These are phyloP conservation scores for Meliscaeva auricollis DNA, from an alignment of 2,888 invertebrate genomes.

Conservation along the genomic window DNA sequence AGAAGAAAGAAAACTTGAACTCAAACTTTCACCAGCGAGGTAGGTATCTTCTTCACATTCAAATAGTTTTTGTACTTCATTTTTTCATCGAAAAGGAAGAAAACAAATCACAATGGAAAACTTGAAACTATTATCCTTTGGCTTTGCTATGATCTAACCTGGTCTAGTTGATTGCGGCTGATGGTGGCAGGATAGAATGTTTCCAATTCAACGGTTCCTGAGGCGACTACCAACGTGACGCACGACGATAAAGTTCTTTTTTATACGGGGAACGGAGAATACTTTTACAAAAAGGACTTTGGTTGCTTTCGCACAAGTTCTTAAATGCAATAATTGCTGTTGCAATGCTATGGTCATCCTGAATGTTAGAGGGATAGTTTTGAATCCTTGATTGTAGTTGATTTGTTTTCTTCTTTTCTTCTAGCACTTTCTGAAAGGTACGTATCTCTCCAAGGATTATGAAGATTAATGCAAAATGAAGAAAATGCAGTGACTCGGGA, in stretches of 20 bases:
- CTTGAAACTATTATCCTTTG: conserved; percentile 20
- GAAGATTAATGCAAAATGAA: neutral
- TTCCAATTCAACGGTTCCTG: neutral
- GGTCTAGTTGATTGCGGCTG: neutral
- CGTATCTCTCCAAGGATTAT: conserved; percentile 3
- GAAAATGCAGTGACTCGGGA: neutral
- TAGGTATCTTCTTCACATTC: neutral
- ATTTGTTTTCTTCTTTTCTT: no score
- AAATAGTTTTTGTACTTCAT: neutral
- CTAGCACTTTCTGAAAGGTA: no score
- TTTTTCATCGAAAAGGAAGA: neutral
- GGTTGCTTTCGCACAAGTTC: conserved; percentile 6
- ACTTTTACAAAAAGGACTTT: neutral
- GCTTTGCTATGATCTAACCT: neutral
- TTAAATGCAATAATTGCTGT: conserved; percentile 18
- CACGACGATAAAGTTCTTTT: no score
- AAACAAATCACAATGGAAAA: conserved; percentile 23
- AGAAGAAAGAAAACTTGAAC: neutral
- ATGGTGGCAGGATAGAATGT: neutral
- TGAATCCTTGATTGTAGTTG: no score
- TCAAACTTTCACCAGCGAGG: conserved; percentile 3
- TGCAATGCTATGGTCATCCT: neutral
- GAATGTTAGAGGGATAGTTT: neutral
- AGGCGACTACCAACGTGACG: conserved; percentile 4
- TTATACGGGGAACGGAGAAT: no score